Conservation (phyloP, 2,797 vertebrate species). For the Cuniculus paca region DNA sequence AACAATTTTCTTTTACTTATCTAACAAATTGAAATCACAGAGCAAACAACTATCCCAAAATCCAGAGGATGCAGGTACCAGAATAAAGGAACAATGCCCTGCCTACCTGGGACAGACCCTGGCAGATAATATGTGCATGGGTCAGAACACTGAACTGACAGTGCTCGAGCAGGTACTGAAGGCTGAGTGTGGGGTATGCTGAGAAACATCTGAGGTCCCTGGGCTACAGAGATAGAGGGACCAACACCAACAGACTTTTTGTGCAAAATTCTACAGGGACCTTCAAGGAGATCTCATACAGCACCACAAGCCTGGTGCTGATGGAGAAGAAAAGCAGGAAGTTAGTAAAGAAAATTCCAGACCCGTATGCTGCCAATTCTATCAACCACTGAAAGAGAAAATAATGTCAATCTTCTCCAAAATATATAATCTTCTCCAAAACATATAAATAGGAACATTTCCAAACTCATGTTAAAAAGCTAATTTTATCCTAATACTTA, state of each 20-base stretch:
- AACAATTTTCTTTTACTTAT: background rate
- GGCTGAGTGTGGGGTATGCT: background rate
- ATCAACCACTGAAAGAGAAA: background rate
- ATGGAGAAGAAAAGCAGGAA: background rate
- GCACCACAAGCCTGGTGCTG: background rate
- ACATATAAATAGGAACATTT: background rate
- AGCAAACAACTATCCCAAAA: background rate
- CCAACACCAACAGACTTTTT: background rate
- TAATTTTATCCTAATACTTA: background rate
- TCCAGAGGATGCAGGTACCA: background rate
- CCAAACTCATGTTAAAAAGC: background rate
- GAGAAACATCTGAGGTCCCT: background rate
- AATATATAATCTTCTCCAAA: background rate
- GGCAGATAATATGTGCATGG: no score
- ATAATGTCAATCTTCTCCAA: background rate
- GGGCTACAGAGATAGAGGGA: background rate
- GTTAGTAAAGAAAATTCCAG: background rate
- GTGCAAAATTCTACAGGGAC: background rate
- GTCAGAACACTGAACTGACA: background rate
- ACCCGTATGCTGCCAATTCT: background rate
- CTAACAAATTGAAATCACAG: background rate
- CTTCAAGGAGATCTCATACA: background rate
- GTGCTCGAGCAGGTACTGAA: no score
- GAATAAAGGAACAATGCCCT: background rate
- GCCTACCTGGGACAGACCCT: background rate